Conservation (phyloP, 2,113 vertebrate species). For the Cichladusa arquata region DNA sequence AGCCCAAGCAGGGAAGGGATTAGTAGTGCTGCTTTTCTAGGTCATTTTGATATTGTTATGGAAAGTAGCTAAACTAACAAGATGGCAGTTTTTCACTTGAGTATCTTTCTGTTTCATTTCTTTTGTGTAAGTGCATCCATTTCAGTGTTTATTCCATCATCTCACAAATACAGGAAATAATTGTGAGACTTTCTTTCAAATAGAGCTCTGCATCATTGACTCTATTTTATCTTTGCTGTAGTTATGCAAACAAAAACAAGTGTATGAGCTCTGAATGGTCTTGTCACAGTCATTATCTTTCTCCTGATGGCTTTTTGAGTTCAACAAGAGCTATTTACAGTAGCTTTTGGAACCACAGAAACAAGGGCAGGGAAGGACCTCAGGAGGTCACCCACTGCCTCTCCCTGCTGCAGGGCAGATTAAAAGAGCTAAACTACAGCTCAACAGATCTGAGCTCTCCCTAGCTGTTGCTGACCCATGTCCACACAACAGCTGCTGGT, state of each 20-base stretch:
- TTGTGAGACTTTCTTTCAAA: conserved; percentile 21
- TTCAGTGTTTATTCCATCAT: conserved; percentile 35
- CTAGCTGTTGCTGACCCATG: neutral
- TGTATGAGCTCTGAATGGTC: neutral
- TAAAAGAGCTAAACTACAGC: neutral
- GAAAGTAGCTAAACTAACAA: conserved; percentile 3
- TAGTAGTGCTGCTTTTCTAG: neutral
- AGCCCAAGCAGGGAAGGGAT: neutral
- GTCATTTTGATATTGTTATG: neutral
- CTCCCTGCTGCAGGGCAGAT: neutral
- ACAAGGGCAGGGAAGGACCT: neutral
- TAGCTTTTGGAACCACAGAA: neutral
- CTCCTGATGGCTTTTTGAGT: neutral
- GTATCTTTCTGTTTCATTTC: neutral
- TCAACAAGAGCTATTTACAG: neutral
- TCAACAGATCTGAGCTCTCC: neutral
- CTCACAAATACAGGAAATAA: conserved; percentile 22
- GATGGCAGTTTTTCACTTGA: conserved; percentile 2
- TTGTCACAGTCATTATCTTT: neutral
- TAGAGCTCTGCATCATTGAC: neutral
- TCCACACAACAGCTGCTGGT: neutral
- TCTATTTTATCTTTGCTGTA: conserved; percentile 41
- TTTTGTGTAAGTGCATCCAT: neutral
- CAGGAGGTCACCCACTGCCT: neutral
- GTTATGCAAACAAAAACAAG: neutral